A percentile compares a stretch with the other conserved stretches of the same genome.
phyloP scores from a whole-genome alignment of 2,888 invertebrate species.

The Galeopsomyia nigrocyanea region DNA sequence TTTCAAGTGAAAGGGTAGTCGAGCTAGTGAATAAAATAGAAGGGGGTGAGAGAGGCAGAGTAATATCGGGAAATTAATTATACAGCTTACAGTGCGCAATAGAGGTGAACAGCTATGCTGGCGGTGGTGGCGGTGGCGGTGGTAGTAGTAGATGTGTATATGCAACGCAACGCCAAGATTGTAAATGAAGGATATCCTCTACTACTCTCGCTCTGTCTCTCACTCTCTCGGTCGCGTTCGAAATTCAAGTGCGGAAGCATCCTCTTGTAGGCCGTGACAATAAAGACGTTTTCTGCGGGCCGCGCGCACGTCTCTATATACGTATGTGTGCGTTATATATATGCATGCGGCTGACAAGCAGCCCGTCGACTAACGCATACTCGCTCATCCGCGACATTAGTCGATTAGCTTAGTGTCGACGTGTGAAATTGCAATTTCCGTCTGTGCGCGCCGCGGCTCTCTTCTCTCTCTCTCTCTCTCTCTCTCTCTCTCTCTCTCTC shows the following conservation, averaged over 20 bases:
- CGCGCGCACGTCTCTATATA: background rate
- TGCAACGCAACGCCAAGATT: too few relatives aligned
- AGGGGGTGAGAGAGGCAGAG: too few relatives aligned
- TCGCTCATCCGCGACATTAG: slow-evolving; percentile 25
- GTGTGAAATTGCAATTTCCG: slow-evolving; percentile 51
- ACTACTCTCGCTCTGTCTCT: slow-evolving; percentile 11
- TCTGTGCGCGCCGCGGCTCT: background rate
- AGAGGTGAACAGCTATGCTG: too few relatives aligned
- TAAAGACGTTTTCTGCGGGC: background rate
- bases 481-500: slow-evolving; percentile 15
- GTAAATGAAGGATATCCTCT: too few relatives aligned
- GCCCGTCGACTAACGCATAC: background rate
- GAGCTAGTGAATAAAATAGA: too few relatives aligned
- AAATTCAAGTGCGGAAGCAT: slow-evolving; percentile 24
- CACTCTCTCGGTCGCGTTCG: background rate
- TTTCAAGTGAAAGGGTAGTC: too few relatives aligned
- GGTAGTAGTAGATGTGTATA: too few relatives aligned
- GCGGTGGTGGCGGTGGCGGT: too few relatives aligned
- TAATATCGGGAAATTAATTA: too few relatives aligned
- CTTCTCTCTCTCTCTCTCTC: slow-evolving; percentile 18
- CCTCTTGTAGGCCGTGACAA: slow-evolving; percentile 14
- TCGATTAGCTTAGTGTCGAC: slow-evolving; percentile 44
- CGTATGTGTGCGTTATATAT: background rate
- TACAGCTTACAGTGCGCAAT: too few relatives aligned
- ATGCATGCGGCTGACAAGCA: background rate